Evolutionary conservation across 2,888 invertebrate genomes (phyloP), one percentile per base, ranked within the genome.

Genomic region (Protodeltote pygarga): DNA sequence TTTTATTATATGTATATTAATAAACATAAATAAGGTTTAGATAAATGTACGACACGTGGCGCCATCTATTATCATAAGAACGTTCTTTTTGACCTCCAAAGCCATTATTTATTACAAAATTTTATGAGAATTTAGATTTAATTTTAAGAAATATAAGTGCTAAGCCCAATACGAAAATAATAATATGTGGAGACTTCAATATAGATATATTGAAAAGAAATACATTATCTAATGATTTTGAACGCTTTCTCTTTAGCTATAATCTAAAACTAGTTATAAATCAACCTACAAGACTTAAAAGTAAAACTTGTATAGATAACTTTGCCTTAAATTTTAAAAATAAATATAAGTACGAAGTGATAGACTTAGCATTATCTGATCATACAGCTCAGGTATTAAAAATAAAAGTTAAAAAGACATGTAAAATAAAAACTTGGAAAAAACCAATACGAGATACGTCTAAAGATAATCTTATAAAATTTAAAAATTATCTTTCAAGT

Each of bases 391-490:
- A 45, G 15, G 3, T 37, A 4, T 8, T 39, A 3, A 31, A 29
- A 2, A n/a, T 31, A n/a, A 15, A 15, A 16, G 13, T 34, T 3
- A 32, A 20, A 19, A 45, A 25, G 11, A 14, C 15, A 5, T 32
- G 31, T 9, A 9, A 5, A 8, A 16, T 45, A 5, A 34, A 28
- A 8, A 6, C 2, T 9, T 42, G 28, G 27, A 10, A 5, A 11
- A 21, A 6, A 9, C 8, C 9, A 10, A 9, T 2, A 2, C 27
- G 28, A 2, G 33, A 42, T n/a, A 16, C 3, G 3, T 23, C 10
- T 1, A 9, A 2, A 21, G 41, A 42, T 16, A 42, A 42, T 23
- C 5, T 42, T 0, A 5, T 8, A 0, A 39, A 33, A 28, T 47
- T 47, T 27, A 31, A 24, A n/a, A 10, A n/a, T 0, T 15, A 24